Base-by-base conservation (phyloP, 2,113 vertebrate genomes). In the Brachionichthys hirsutus region DNA sequence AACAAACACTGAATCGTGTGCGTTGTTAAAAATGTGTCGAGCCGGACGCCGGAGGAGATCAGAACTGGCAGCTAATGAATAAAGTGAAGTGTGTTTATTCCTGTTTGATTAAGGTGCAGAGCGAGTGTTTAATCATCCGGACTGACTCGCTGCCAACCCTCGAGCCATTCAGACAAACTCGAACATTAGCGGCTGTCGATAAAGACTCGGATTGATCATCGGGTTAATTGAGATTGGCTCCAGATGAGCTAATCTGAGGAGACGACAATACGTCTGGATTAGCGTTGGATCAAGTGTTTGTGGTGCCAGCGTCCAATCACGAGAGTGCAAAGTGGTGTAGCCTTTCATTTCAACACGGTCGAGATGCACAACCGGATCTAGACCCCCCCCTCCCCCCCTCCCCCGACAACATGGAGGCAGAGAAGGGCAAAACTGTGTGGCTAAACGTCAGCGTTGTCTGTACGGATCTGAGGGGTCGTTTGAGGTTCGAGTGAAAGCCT, bases 51-150 rank as follows among this genome's bases (percentile, higher is more conserved):
- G 40, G 20, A 64, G 7, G 47, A 18, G 17, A 43, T 40, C 12
- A 4, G 3, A 38, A 45, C 30, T 2, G 41, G 2, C 42, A 16
- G 22, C 44, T 44, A 1, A 59, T 58, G 9, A 24, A 51, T 44
- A 0, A 63, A 38, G 43, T 60, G 10, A 46, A 56, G 14, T 22
- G 50, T 47, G 12, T 57, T 42, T 73, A 10, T 48, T 41, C 24
- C 6, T 14, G 24, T 47, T 52, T 48, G 40, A 61, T 50, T 38
- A 55, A 52, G 51, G 15, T 20, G 16, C 52, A 30, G 41, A 16
- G 46, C 35, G 40, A 43, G 20, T 43, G 9, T 62, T 57, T 44
- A 57, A 54, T 54, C 44, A 55, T 63, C 19, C 50, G 13, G 9
- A 9, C 40, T 51, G 44, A 60, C 53, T 3, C 1, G 36, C 50